Evolutionary conservation across 35 echinoderm and acorn worm species (phyloP), one percentile per base, ranked within the genome.

Genomic region (Nesometra sesokonis): DNA sequence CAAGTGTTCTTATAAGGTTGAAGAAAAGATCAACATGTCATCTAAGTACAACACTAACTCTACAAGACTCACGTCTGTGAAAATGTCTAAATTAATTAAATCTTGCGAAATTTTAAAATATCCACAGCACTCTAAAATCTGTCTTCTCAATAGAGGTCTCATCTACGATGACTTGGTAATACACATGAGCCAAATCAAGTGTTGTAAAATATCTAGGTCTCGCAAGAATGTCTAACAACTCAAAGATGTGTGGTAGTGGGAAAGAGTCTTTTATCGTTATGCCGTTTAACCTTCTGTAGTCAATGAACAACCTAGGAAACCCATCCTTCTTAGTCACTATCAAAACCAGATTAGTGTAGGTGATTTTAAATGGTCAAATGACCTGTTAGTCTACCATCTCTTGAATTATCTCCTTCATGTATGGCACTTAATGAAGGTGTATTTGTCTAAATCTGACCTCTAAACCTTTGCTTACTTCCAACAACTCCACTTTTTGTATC

Each of bases 271-370:
- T 86, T 7, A 89, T 11, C 0, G 84, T 95, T 11, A 86, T 31
- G 4, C 57, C 33, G 76, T 95, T 95, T 3, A 91, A 37, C 52
- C 86, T 76, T 4, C 93, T 30, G 29, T 95, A 95, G 46, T 95
- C 93, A 7, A 95, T 89, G 46, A 86, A 95, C 7, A 95, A 77
- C 31, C 93, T 13, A 13, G 89, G 30, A 19, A 82, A 29, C 4
- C 93, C 93, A 34, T 78, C 46, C 39, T 86, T 88, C 76, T 95
- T 91, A 21, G 36, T 57, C 0, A 92, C 90, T 15, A 89, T 32
- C 0, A 95, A 89, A 0, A 91, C 87, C 35, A 86, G 89, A 80
- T 83, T 89, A 0, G 93, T 86, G 86, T 91, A 95, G 0, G 93
- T 87, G 38, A 89, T 94, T 2, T 13, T 27, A 0, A 82, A 94